Conservation (phyloP, 2,888 invertebrate species). For the Willowsia nigromaculata region DNA sequence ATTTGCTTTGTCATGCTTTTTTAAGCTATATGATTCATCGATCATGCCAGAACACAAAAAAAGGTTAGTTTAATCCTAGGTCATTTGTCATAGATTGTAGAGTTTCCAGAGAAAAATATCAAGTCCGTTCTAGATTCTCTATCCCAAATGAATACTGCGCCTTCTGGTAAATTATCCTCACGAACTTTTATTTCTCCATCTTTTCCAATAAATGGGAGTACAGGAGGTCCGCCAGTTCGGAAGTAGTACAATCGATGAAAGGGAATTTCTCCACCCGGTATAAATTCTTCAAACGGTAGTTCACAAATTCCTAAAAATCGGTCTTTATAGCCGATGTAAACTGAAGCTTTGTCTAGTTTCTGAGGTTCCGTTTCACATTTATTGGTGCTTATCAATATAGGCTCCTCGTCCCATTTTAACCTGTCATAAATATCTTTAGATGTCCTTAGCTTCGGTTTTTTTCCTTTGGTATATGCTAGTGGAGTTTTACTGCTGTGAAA, state of each 20-base stretch:
- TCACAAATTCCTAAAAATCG: slow-evolving; percentile 73
- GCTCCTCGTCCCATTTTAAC: slow-evolving; percentile 66
- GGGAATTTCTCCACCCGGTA: slow-evolving; percentile 70
- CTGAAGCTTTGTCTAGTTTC: slow-evolving; percentile 13
- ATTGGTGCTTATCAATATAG: neutral
- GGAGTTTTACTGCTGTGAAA: neutral
- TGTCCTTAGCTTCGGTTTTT: slow-evolving; percentile 67
- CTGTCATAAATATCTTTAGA: slow-evolving; percentile 72
- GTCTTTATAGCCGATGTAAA: slow-evolving; percentile 74
- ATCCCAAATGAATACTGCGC: slow-evolving; percentile 67
- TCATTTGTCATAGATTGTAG: neutral
- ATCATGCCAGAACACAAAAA: too few species aligned
- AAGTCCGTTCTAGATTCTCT: slow-evolving; percentile 63
- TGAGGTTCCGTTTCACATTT: neutral
- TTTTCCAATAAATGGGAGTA: slow-evolving; percentile 64
- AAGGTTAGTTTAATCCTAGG: too few species aligned
- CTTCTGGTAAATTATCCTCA: slow-evolving; percentile 69
- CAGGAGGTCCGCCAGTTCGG: slow-evolving; percentile 68
- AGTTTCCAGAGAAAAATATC: slow-evolving; percentile 69
- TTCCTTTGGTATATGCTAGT: neutral
- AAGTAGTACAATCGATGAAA: slow-evolving; percentile 73
- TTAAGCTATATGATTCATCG: neutral
- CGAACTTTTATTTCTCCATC: slow-evolving; percentile 70
- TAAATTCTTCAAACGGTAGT: slow-evolving; percentile 54
- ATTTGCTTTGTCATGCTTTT: too few species aligned